Evolutionary conservation across 2,113 vertebrate species (phyloP).

Genomic region (Cyprinodon brontotheroides): DNA sequence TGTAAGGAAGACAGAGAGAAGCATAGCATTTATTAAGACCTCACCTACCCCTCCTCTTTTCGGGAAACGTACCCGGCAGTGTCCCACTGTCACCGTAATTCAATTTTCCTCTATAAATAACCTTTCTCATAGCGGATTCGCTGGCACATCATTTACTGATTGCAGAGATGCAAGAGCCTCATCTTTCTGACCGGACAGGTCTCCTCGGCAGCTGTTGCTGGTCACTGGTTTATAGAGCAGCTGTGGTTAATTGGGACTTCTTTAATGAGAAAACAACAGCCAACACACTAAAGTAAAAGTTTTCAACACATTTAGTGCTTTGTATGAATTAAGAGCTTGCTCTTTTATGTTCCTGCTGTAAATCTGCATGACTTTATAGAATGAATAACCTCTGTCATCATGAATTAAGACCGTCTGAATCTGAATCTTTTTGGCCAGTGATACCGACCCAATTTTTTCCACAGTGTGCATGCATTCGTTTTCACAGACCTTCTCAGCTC

Average conservation of each 20-base stretch:
- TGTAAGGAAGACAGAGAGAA: constrained; percentile 27
- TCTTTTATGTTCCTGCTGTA: background rate
- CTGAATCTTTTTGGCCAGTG: too few species aligned
- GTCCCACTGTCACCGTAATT: constrained; percentile 62
- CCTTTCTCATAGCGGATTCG: constrained; percentile 58
- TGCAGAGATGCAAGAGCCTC: constrained; percentile 39
- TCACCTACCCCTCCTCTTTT: constrained; percentile 39
- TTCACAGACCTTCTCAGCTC: too few species aligned
- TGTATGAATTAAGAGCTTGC: background rate
- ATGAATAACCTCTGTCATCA: too few species aligned
- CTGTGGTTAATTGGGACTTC: constrained; percentile 33
- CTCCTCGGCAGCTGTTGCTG: constrained; percentile 49
- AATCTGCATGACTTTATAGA: background rate
- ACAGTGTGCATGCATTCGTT: too few species aligned
- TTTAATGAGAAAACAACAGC: constrained; percentile 28
- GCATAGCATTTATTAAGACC: constrained; percentile 57
- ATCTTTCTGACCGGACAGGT: constrained; percentile 10
- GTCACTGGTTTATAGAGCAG: constrained; percentile 22
- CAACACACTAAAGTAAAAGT: constrained; percentile 29
- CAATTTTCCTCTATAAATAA: constrained; percentile 75
- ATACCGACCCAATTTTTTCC: too few species aligned
- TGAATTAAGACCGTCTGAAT: too few species aligned
- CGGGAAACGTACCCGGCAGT: constrained; percentile 46
- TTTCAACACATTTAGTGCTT: constrained; percentile 12
- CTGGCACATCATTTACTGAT: constrained; percentile 64